Evolutionary conservation across 1,140 invertebrate species (phyloP).

Genomic region (Piezodorus guildinii): DNA sequence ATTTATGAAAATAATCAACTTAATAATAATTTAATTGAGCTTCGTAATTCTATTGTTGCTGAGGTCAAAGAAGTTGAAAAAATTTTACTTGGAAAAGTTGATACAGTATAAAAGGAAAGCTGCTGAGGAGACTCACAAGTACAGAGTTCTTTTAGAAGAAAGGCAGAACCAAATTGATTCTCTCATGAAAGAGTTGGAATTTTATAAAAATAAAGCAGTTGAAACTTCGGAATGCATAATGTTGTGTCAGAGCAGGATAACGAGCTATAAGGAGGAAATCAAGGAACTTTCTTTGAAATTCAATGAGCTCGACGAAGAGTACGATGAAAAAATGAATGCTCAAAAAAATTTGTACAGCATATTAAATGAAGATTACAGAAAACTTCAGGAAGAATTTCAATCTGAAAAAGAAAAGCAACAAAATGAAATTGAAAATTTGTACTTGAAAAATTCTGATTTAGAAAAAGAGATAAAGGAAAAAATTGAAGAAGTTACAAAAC

Average conservation of each 20-base stretch:
- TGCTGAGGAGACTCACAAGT: conserved; percentile 20
- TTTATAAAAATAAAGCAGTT: conserved; percentile 11
- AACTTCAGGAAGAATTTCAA: not conserved
- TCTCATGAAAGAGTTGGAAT: conserved; percentile 19
- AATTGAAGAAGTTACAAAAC: conserved; percentile 6
- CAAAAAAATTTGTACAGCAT: conserved; percentile 17
- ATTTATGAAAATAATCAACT: conserved; percentile 17
- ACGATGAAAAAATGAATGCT: conserved; percentile 21
- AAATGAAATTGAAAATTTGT: conserved; percentile 4
- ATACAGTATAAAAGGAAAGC: conserved; percentile 20
- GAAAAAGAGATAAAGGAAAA: conserved; percentile 6
- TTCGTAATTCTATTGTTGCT: conserved; percentile 8
- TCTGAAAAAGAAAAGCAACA: conserved; percentile 4
- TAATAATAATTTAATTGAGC: conserved; percentile 6
- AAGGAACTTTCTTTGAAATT: conserved; percentile 12
- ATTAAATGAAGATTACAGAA: conserved; percentile 15
- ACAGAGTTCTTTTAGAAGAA: conserved; percentile 16
- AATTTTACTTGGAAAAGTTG: conserved; percentile 20
- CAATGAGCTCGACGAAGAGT: conserved; percentile 16
- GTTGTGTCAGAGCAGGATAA: conserved; percentile 6
- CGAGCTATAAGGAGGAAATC: conserved; percentile 18
- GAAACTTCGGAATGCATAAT: conserved; percentile 16
- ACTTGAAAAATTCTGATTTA: conserved; percentile 7
- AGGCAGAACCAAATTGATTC: conserved; percentile 21
- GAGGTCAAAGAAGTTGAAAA: conserved; percentile 22